Evolutionary conservation across 64 coral and sea anemone species (phyloP), one percentile per base, ranked within the genome.

Genomic region (Actinia equina): DNA sequence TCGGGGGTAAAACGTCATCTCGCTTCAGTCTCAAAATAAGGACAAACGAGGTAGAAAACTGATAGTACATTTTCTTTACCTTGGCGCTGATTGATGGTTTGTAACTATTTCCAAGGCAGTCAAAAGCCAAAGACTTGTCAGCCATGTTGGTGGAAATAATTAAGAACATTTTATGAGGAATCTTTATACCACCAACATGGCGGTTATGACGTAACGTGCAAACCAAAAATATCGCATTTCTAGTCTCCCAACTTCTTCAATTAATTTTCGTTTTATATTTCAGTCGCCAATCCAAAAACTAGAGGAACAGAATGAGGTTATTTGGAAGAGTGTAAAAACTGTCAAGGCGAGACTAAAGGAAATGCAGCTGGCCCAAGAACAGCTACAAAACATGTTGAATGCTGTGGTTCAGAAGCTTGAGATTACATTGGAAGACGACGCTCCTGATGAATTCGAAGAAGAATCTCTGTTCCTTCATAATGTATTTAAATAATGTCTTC

Each of bases 351-450:
- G 84, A 22, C 26, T 94, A 27, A 81, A 83, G 13, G 82, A 86
- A 63, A 60, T 94, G 52, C 88, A 94, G 43, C 58, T 3, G 27
- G 70, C 86, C 23, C 88, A 89, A 53, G 93, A 90, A 52, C 37
- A 87, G 57, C n/a, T 94, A 60, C 84, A 94, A 37, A 90, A 83
- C 3, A 94, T 94, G 88, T 42, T 94, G 17, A 45, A 30, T 4
- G 93, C 88, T 52, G 83, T 94, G 23, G 93, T 91, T 4, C 53
- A 82, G 52, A 86, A 94, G 43, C 85, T 94, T 79, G 88, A 94
- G n/a, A 62, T 88, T 44, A 85, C 62, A 20, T 79, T 93, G 17
- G 82, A 93, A 37, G 91, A 88, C 70, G 92, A 89, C 49, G 87
- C 78, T 0, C 43, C 77, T 59, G 74, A 91, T 86, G 71, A 86